Conservation (phyloP, 2,888 invertebrate species). For the Ormia ochracea region DNA sequence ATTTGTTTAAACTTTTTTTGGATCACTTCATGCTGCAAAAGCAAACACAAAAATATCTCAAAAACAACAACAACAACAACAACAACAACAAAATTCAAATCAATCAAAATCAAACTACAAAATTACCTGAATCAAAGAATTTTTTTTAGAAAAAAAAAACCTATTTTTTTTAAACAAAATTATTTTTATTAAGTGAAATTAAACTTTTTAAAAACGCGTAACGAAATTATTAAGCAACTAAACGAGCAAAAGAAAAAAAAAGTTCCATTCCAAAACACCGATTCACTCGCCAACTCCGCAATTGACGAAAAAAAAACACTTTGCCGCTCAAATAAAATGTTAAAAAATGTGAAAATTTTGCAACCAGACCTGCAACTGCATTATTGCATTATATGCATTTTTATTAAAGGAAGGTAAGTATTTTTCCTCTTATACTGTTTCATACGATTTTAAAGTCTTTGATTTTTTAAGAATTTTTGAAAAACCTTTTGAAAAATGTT, state of each 20-base stretch:
- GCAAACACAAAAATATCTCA: constrained; percentile 1
- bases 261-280: constrained; percentile 1
- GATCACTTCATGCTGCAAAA: constrained; percentile 13
- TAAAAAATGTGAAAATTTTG: constrained; percentile 38
- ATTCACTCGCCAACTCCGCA: constrained; percentile 2
- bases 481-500: no score
- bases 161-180: constrained; percentile 66
- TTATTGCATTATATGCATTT: constrained; percentile 34
- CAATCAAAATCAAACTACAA: constrained; percentile 70
- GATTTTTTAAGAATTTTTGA: no score
- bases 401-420: constrained; percentile 50
- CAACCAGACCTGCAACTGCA: constrained; percentile 43
- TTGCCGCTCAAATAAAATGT: constrained; percentile 22
- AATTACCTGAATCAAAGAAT: constrained; percentile 72
- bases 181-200: constrained; percentile 59
- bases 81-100: constrained; percentile 16
- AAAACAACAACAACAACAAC: constrained; percentile 2
- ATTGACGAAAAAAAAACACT: constrained; percentile 11
- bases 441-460: no score
- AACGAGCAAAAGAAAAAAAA: constrained; percentile 28
- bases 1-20: constrained; percentile 35
- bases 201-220: constrained; percentile 50
- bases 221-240: constrained; percentile 40
- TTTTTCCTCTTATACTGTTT: background rate
- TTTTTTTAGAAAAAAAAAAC: constrained; percentile 48